phyloP scores from a whole-genome alignment of 1,140 invertebrate genomes.

The Ceratoteleas bidentatus region DNA sequence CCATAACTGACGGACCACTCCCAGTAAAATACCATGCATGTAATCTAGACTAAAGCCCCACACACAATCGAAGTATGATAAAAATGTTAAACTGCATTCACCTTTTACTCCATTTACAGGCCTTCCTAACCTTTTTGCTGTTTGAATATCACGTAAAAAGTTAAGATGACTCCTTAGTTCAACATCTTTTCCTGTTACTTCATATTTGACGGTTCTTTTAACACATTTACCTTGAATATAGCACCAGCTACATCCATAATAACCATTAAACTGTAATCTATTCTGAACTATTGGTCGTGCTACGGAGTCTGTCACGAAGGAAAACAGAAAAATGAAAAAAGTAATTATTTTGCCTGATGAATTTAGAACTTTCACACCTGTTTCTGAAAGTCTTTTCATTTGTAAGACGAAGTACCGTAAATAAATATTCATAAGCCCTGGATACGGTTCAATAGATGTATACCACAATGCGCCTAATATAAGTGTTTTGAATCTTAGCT shows the following conservation, averaged over 20 bases:
- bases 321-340: slow-evolving; percentile 14
- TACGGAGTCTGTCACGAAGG: slow-evolving; percentile 42
- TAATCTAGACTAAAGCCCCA: slow-evolving; percentile 1
- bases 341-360: not conserved
- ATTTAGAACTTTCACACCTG: too few relatives aligned
- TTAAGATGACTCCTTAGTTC: not conserved
- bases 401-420: not conserved
- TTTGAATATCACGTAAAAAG: slow-evolving; percentile 1
- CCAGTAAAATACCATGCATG: not conserved
- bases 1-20: not conserved
- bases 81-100: not conserved
- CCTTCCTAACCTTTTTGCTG: not conserved
- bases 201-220: too few relatives aligned
- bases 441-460: slow-evolving; percentile 1
- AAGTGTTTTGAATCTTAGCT: slow-evolving; percentile 5
- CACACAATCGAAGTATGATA: not conserved
- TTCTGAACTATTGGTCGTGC: slow-evolving; percentile 60
- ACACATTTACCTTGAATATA: slow-evolving; percentile 1
- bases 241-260: slow-evolving; percentile 59
- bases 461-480: slow-evolving; percentile 34
- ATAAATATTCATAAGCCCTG: slow-evolving; percentile 9
- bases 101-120: not conserved
- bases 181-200: too few relatives aligned
- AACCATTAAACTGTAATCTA: slow-evolving; percentile 49
- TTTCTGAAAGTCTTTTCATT: too few relatives aligned